Percentiles rank a stretch among this genome's conserved stretches.
phyloP scores from a whole-genome alignment of 2,113 vertebrate genomes.

The Gavialis gangeticus region DNA sequence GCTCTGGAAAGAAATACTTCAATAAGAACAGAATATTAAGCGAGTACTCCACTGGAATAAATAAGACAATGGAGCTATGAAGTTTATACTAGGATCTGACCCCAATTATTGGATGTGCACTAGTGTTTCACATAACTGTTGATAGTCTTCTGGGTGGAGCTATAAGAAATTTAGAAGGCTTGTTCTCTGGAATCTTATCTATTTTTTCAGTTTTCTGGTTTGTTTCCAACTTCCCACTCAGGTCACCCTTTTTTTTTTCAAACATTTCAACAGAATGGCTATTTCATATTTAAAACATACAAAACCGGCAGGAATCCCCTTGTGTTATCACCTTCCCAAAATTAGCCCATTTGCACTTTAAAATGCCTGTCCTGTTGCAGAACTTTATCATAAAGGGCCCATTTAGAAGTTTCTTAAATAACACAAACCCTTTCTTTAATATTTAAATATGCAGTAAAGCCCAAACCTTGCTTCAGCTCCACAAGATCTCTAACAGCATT shows the following conservation, averaged over 20 bases:
- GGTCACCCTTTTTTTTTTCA: not conserved
- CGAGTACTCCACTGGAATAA: not conserved
- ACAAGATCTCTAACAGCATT: too few species aligned
- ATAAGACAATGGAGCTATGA: not conserved
- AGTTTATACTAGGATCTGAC: not conserved
- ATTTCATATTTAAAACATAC: not conserved
- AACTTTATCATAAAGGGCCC: not conserved
- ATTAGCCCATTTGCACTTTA: not conserved
- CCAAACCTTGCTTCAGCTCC: too few species aligned
- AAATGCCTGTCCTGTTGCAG: not conserved
- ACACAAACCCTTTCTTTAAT: not conserved
- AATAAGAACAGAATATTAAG: not conserved
- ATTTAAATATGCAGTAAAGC: too few species aligned
- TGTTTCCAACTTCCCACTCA: not conserved
- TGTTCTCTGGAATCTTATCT: not conserved
- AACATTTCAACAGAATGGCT: not conserved
- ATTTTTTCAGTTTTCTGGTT: not conserved
- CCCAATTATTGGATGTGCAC: not conserved
- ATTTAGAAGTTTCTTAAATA: not conserved
- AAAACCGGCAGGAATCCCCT: not conserved
- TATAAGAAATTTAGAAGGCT: not conserved
- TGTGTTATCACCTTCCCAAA: not conserved
- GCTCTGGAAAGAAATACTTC: accelerated
- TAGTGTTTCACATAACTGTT: not conserved
- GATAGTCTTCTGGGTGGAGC: not conserved